Conservation (phyloP, 2,888 invertebrate genomes). For the Mimumesa dahlbomi region DNA sequence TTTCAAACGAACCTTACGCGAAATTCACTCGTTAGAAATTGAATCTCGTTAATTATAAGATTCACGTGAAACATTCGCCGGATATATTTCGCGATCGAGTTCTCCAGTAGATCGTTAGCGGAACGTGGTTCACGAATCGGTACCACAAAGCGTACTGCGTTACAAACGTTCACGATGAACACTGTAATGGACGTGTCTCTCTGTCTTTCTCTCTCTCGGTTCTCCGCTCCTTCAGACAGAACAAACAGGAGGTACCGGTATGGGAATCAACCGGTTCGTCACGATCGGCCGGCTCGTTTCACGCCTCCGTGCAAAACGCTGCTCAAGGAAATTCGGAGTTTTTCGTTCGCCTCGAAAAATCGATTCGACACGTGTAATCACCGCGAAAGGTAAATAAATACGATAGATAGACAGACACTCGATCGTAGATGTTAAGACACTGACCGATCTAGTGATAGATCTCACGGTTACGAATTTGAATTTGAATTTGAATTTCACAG, state of each 20-base stretch:
- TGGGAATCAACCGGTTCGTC: constrained; percentile 28
- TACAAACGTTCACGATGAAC: constrained; percentile 24
- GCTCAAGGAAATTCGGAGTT: not conserved
- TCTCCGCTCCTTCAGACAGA: constrained; percentile 21
- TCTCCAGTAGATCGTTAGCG: not conserved
- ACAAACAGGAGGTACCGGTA: constrained; percentile 37
- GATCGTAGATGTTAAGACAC: too few species aligned
- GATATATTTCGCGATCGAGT: too few species aligned
- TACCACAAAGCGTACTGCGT: constrained; percentile 36
- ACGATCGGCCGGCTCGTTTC: constrained; percentile 11
- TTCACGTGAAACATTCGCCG: too few species aligned
- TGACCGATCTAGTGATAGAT: too few species aligned
- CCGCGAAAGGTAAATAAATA: too few species aligned
- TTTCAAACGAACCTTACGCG: too few species aligned
- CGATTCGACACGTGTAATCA: too few species aligned
- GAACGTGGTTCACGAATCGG: constrained; percentile 23
- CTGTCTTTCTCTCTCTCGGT: constrained; percentile 27
- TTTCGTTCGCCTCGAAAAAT: not conserved
- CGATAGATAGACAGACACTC: too few species aligned
- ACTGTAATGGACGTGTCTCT: constrained; percentile 21
- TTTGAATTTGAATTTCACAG: too few species aligned
- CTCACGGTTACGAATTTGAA: too few species aligned
- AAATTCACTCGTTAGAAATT: too few species aligned
- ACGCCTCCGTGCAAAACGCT: constrained; percentile 4
- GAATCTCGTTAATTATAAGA: too few species aligned